phyloP scores from a whole-genome alignment of 1,140 invertebrate genomes.

The Frieseomelitta varia region DNA sequence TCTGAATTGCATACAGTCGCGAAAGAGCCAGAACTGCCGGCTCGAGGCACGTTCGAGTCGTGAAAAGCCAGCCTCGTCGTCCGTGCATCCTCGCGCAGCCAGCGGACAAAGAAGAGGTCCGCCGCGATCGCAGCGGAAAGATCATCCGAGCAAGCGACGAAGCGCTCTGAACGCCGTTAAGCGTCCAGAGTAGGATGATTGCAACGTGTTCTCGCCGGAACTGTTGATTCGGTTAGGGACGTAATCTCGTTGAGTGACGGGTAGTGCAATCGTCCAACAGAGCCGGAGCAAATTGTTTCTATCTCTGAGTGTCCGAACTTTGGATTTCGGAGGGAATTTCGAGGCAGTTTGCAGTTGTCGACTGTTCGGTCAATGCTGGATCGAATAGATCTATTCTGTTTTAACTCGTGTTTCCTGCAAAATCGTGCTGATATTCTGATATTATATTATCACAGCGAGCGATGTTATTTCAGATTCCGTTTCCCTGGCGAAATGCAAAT shows the following conservation, averaged over 20 bases:
- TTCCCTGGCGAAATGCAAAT: too few relatives aligned
- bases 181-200: background rate
- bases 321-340: too few relatives aligned
- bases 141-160: conserved; percentile 57
- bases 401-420: background rate
- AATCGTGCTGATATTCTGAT: background rate
- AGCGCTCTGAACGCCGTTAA: conserved; percentile 13
- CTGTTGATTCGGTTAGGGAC: background rate
- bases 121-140: conserved; percentile 47
- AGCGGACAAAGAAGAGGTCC: conserved; percentile 40
- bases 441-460: too few relatives aligned
- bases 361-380: too few relatives aligned
- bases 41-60: conserved; percentile 61
- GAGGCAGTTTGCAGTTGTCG: too few relatives aligned
- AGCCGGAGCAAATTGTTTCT: background rate
- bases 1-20: conserved; percentile 72
- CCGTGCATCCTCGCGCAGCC: conserved; percentile 48
- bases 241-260: background rate
- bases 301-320: background rate
- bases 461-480: too few relatives aligned
- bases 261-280: background rate
- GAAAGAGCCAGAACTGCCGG: conserved; percentile 52
- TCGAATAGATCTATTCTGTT: too few relatives aligned
- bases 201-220: background rate
- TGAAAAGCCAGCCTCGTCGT: conserved; percentile 55